Conservation (phyloP, 2,113 vertebrate species). For the Beaufortia kweichowensis region DNA sequence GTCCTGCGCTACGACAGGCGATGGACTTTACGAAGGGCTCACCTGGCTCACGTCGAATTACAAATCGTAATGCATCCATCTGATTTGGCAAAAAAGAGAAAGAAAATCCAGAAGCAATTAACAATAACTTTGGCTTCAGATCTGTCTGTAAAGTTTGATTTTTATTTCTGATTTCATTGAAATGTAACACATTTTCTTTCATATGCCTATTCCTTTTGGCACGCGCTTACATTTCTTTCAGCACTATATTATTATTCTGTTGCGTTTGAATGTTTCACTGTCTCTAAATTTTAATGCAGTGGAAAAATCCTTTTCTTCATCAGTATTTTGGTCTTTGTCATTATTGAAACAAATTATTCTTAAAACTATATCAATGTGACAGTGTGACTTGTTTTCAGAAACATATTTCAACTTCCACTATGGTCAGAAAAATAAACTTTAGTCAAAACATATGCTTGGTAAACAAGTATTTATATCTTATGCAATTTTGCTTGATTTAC, state of each 20-base stretch:
- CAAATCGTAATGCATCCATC: constrained; percentile 87
- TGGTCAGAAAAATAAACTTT: too few relatives aligned
- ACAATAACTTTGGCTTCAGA: constrained; percentile 61
- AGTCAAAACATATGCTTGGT: too few relatives aligned
- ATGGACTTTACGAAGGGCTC: constrained; percentile 97
- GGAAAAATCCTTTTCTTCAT: background rate
- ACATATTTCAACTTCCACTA: too few relatives aligned
- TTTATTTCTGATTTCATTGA: constrained; percentile 61
- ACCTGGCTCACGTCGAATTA: constrained; percentile 99
- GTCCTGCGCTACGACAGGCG: constrained; percentile 92
- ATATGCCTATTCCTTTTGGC: constrained; percentile 56
- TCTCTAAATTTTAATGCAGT: constrained; percentile 57
- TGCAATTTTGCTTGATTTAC: background rate
- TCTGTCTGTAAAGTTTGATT: constrained; percentile 64
- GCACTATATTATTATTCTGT: constrained; percentile 48
- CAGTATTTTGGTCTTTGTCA: background rate
- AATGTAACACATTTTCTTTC: constrained; percentile 66
- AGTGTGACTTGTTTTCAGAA: background rate
- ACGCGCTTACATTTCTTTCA: constrained; percentile 61
- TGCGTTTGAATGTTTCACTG: constrained; percentile 60
- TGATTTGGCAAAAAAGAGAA: background rate
- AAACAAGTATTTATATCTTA: background rate
- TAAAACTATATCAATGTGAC: background rate
- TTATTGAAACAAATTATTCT: background rate
- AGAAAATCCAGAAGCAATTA: constrained; percentile 77